phyloP scores from a whole-genome alignment of 2,888 invertebrate species.

The Melinaea menophilus region DNA sequence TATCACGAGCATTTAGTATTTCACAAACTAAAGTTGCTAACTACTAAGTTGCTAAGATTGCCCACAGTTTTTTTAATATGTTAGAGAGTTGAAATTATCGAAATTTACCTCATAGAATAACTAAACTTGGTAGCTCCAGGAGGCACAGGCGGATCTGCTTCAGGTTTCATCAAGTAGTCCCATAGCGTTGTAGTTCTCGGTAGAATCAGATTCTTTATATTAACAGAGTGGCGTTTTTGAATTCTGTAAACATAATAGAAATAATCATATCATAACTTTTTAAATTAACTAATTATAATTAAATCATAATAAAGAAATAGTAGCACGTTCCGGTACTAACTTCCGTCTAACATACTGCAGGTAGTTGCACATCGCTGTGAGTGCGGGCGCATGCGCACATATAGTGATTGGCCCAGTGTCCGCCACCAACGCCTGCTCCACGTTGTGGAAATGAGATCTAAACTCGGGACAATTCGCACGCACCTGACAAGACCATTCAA shows the following conservation, averaged over 20 bases:
- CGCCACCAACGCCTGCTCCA: constrained; percentile 86
- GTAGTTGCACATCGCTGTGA: constrained; percentile 84
- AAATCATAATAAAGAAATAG: neutral
- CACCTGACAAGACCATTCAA: constrained; percentile 72
- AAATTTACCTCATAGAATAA: constrained; percentile 78
- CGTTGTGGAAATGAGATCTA: constrained; percentile 86
- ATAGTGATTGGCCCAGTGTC: constrained; percentile 79
- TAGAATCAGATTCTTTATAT: constrained; percentile 49
- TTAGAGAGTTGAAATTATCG: neutral
- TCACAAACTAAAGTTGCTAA: neutral
- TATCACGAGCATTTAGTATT: neutral
- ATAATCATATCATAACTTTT: neutral
- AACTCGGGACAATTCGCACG: constrained; percentile 90
- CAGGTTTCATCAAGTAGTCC: constrained; percentile 60
- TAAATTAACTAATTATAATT: neutral
- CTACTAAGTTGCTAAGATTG: no score
- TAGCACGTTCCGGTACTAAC: constrained; percentile 57
- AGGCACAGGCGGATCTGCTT: constrained; percentile 83
- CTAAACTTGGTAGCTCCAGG: constrained; percentile 86
- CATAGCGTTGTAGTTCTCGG: constrained; percentile 55
- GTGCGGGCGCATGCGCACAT: constrained; percentile 85
- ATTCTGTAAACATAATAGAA: constrained; percentile 42
- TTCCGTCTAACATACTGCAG: constrained; percentile 79
- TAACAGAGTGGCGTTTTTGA: constrained; percentile 54
- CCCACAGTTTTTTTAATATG: neutral